Base-by-base conservation (phyloP, 35 echinoderm and acorn worm genomes). In the Lytechinus pictus region DNA sequence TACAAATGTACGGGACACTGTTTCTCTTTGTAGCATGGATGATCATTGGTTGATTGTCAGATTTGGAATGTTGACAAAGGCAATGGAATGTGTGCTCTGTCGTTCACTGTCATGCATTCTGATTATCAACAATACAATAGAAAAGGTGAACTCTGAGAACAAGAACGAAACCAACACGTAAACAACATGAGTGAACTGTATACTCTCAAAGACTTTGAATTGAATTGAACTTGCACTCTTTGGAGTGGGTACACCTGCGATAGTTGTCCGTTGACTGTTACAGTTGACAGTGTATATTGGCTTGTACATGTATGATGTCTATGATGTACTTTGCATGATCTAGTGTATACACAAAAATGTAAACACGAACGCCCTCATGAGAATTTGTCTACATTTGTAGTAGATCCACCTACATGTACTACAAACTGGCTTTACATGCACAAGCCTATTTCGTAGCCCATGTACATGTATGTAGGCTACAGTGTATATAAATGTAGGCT, bases 21-120 rank as follows among this genome's bases (percentile, higher is more conserved):
- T 44, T 44, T 44, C 33, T 44, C 33, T 44, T 44, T 44, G 33
- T 44, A 44, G 33, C 33, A 44, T 44, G 33, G 33, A 44, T 0
- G 33, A 0, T n/a, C n/a, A n/a, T 79, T 79, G 66, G 16, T 79
- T 27, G 66, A 79, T 79, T 79, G 66, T 79, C 66, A 79, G 13
- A 79, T 24, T 79, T 24, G 66, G 66, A 79, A 79, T 79, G 66
- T 79, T 79, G 66, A 79, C 66, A 79, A 79, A 79, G 66, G 66
- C 66, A 79, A 79, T 7, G 66, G 66, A 79, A 79, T 79, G 66
- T 79, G 66, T 79, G 66, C 2, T 24, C 66, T 79, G 66, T 79
- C 0, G 66, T 79, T 79, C 66, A 79, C 66, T n/a, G 66, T n/a
- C 66, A 79, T 79, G 66, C 66, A 79, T n/a, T 7, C 19, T 79